Percentiles rank a stretch among this genome's conserved stretches.
These are phyloP conservation scores for Gymnogyps californianus DNA, from an alignment of 2,113 vertebrate species.

Conservation along the genomic window DNA sequence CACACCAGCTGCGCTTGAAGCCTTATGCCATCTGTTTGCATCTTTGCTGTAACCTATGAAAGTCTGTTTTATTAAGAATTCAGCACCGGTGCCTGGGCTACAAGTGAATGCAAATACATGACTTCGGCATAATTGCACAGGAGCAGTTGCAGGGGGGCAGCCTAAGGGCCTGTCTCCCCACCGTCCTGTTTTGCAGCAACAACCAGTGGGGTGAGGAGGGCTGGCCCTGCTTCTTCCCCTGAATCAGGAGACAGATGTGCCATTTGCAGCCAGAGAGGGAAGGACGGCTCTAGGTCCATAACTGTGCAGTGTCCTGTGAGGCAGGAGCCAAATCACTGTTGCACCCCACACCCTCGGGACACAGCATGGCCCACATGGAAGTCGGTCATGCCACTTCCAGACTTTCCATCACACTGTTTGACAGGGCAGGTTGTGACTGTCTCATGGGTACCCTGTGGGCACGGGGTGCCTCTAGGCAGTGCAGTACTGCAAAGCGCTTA, in stretches of 20 bases:
- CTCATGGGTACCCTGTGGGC: neutral
- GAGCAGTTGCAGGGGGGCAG: neutral
- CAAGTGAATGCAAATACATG: neutral
- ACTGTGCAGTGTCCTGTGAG: neutral
- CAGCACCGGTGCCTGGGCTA: neutral
- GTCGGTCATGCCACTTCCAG: neutral
- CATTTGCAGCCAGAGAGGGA: neutral
- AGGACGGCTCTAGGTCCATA: fast-evolving
- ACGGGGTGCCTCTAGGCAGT: neutral
- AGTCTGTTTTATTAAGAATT: neutral
- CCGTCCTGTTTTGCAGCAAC: neutral
- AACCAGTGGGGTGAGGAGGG: neutral
- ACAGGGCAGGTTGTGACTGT: neutral
- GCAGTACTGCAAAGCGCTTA: neutral
- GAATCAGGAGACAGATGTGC: neutral
- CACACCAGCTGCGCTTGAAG: neutral
- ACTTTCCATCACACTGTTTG: neutral
- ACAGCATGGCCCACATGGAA: neutral
- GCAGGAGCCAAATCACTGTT: neutral
- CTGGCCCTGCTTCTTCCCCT: neutral
- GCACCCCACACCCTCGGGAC: neutral
- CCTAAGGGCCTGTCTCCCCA: neutral
- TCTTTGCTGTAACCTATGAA: neutral
- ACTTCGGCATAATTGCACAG: neutral
- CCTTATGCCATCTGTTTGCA: slow-evolving; percentile 2